These are phyloP conservation scores for Aviceda subcristata DNA, from an alignment of 2,113 vertebrate genomes.

Conservation along the genomic window DNA sequence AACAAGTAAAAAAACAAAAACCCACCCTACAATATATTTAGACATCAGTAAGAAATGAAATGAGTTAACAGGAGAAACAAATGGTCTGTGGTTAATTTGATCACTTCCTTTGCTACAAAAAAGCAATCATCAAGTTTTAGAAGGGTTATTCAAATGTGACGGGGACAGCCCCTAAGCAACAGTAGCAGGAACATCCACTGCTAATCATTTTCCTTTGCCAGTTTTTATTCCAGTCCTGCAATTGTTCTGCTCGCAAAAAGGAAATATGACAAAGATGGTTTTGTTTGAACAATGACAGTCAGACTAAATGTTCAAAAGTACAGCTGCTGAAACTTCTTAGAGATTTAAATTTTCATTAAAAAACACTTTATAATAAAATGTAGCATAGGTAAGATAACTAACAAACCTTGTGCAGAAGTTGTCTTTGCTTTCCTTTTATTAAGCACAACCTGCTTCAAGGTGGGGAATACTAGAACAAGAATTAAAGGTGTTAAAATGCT, in stretches of 20 bases:
- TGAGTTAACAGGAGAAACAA: constrained; percentile 46
- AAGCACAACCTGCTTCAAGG: neutral
- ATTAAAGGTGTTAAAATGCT: neutral
- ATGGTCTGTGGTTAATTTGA: constrained; percentile 44
- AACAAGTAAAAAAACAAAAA: neutral
- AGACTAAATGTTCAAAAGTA: neutral
- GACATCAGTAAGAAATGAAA: constrained; percentile 5
- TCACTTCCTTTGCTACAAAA: constrained; percentile 56
- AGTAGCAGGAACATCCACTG: neutral
- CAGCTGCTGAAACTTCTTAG: neutral
- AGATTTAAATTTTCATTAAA: neutral
- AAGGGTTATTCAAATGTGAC: constrained; percentile 25
- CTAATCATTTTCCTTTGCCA: neutral
- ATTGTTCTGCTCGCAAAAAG: neutral
- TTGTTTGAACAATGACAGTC: neutral
- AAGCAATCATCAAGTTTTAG: constrained; percentile 10
- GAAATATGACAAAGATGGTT: neutral
- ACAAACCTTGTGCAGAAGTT: neutral
- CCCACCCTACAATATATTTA: neutral
- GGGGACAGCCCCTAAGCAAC: constrained; percentile 29
- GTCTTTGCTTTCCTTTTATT: neutral
- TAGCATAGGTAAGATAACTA: neutral
- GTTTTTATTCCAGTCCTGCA: neutral
- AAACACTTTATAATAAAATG: neutral
- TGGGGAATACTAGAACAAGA: neutral